Base-by-base conservation (phyloP, 2,113 vertebrate species). In the Morone chrysops region DNA sequence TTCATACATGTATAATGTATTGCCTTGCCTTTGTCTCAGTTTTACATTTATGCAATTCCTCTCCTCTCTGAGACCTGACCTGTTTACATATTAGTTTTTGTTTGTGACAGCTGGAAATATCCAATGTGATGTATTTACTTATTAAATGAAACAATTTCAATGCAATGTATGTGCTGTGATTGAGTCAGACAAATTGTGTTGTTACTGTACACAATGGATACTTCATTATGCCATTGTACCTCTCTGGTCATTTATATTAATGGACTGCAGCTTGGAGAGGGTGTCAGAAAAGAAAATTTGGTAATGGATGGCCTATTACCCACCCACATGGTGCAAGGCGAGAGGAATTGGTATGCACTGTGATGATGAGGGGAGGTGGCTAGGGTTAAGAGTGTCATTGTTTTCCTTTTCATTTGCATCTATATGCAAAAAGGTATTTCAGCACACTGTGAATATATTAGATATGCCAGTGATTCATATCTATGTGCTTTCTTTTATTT, bases 261-360 rank as follows among this genome's bases (percentile, higher is more conserved):
- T 92, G 87, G 81, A 47, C 18, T 67, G 38, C 54, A 83, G 80
- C 66, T 87, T 86, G 63, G 65, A 90, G 71, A 86, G 81, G 75
- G 65, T 89, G 88, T 82, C 85, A 90, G 84, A 70, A 83, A 86
- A 87, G 47, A 89, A 86, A 80, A 92, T 90, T 71, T 87, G 87
- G 83, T 88, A 89, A 82, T 90, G 86, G 90, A 89, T 78, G 82
- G 82, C 65, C 88, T 86, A 87, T 91, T 93, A 92, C 31, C 79
- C 86, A 83, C 93, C 92, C 90, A 93, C 92, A 80, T 81, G 4
- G 61, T 78, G 82, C 54, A 86, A 75, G 83, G 69, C n/a, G 70
- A 84, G 79, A 92, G 71, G 71, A 79, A 83, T 86, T 81, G 77
- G 47, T 81, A 85, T 84, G 83, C 87, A 79, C 62, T 80, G 85